Conservation (phyloP, 2,113 vertebrate species). For the Boleophthalmus pectinirostris region DNA sequence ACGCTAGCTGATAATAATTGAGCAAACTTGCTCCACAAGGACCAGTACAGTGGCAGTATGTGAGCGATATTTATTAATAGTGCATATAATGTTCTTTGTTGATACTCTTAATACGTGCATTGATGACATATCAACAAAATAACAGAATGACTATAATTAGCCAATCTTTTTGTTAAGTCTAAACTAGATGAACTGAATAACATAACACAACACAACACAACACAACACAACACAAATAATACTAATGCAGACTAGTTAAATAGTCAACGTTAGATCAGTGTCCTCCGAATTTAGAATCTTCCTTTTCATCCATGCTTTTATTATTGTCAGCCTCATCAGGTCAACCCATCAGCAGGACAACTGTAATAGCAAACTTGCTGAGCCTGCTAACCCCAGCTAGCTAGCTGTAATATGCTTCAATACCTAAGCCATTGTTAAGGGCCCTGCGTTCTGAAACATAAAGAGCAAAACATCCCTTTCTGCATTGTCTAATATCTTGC, state of each 20-base stretch:
- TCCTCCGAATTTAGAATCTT: background rate
- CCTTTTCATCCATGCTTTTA: background rate
- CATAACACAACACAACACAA: background rate
- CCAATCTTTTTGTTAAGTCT: background rate
- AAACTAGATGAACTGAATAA: background rate
- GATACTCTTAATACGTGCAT: background rate
- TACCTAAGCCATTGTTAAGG: slow-evolving; percentile 48
- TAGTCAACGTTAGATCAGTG: background rate
- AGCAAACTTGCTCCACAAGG: slow-evolving; percentile 31
- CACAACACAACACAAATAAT: background rate
- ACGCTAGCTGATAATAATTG: slow-evolving; percentile 36
- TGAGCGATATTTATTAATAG: background rate
- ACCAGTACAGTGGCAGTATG: background rate
- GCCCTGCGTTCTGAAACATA: slow-evolving; percentile 9
- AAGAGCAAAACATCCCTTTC: background rate
- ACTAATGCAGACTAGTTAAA: background rate
- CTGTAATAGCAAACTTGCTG: slow-evolving; percentile 69
- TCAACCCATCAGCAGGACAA: slow-evolving; percentile 54
- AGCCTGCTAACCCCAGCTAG: slow-evolving; percentile 67
- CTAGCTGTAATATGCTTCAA: slow-evolving; percentile 61
- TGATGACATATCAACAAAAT: background rate
- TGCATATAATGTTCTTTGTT: background rate
- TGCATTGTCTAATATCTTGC: slow-evolving; percentile 1
- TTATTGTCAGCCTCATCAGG: slow-evolving; percentile 16
- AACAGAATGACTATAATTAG: background rate